A percentile compares a stretch with the other conserved stretches of the same genome.
Conservation (phyloP, 2,888 invertebrate species). For the Pristionchus exspectatus region DNA sequence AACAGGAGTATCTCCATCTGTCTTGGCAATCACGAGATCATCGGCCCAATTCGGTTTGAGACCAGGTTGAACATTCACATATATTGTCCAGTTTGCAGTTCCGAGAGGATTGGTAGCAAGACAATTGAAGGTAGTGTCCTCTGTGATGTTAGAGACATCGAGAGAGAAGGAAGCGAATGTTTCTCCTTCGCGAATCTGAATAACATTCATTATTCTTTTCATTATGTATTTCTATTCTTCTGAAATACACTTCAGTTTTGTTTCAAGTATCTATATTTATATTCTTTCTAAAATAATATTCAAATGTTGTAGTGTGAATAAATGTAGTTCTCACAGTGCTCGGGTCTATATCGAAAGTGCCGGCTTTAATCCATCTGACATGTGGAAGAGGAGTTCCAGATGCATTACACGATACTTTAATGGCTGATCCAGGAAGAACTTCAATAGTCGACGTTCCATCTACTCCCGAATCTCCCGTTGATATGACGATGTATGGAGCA, state of each 20-base stretch:
- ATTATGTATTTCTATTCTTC: no score
- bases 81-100: conserved; percentile 78
- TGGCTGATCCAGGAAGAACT: conserved; percentile 76
- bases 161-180: conserved; percentile 73
- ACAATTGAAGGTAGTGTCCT: conserved; percentile 77
- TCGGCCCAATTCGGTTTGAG: conserved; percentile 72
- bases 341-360: conserved; percentile 76
- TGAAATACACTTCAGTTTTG: background rate
- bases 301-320: background rate
- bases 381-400: conserved; percentile 75
- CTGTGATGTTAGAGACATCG: conserved; percentile 75
- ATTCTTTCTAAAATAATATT: no score
- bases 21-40: conserved; percentile 73
- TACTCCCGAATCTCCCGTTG: conserved; percentile 76
- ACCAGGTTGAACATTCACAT: conserved; percentile 65
- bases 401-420: conserved; percentile 76
- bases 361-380: conserved; percentile 77
- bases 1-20: conserved; percentile 71
- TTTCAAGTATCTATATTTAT: no score
- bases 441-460: conserved; percentile 73
- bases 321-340: conserved; percentile 63
- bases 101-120: conserved; percentile 77
- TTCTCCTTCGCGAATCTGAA: conserved; percentile 69
- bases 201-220: background rate
- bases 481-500: conserved; percentile 76